phyloP scores from a whole-genome alignment of 2,113 vertebrate species.

The Oryzias woworae region DNA sequence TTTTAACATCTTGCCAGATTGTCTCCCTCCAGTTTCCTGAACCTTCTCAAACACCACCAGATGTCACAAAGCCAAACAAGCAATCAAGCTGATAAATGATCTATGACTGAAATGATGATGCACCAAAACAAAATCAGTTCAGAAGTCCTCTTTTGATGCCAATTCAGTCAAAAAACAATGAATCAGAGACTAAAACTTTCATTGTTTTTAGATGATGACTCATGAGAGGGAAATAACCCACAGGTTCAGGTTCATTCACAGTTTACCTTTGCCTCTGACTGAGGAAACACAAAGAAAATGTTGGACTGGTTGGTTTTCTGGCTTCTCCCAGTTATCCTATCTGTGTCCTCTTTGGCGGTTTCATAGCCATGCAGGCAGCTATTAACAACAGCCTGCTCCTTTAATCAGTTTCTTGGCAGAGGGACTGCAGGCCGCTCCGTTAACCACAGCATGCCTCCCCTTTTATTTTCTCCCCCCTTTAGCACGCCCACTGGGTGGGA shows the following conservation, averaged over 20 bases:
- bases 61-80: no score
- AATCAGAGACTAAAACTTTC: no score
- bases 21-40: no score
- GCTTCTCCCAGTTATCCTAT: constrained; percentile 59
- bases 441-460: constrained; percentile 61
- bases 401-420: constrained; percentile 73
- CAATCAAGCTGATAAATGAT: no score
- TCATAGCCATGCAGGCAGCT: constrained; percentile 57
- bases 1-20: no score
- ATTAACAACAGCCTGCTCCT: constrained; percentile 69
- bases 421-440: constrained; percentile 51
- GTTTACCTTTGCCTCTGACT: not conserved
- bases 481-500: constrained; percentile 55
- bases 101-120: no score
- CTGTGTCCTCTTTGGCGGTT: constrained; percentile 61
- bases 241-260: not conserved
- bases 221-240: no score
- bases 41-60: no score
- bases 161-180: no score
- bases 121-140: no score
- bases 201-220: no score
- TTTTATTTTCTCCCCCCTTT: constrained; percentile 75
- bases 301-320: not conserved
- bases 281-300: constrained; percentile 6
- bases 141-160: no score